phyloP scores from a whole-genome alignment of 2,797 vertebrate genomes.

The Gila robusta region DNA sequence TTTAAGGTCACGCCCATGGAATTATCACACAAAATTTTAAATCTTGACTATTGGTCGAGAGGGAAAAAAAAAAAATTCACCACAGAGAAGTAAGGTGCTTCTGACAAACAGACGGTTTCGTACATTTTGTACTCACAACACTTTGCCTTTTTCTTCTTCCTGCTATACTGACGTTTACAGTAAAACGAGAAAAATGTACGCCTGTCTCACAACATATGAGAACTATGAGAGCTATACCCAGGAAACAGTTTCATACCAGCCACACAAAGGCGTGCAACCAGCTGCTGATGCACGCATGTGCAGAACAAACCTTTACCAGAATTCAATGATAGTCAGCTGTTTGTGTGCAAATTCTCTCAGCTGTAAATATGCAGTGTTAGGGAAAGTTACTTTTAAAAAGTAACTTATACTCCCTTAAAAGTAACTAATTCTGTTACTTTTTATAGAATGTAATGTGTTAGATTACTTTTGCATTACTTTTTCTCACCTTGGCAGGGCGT shows the following conservation, averaged over 20 bases:
- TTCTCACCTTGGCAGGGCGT: not conserved
- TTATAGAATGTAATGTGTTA: not conserved
- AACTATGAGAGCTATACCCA: slow-evolving; percentile 22
- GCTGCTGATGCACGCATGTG: not conserved
- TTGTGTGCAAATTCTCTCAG: not conserved
- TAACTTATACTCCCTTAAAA: not conserved
- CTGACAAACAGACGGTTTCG: slow-evolving; percentile 34
- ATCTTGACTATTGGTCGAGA: not conserved
- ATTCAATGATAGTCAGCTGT: not conserved
- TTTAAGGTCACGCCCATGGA: not conserved
- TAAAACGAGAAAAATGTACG: slow-evolving; percentile 39
- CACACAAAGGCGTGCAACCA: not conserved
- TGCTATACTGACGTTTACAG: slow-evolving; percentile 53
- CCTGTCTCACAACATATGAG: slow-evolving; percentile 38
- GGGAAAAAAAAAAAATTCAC: not conserved
- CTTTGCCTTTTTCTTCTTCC: slow-evolving; percentile 42
- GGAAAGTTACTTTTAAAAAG: not conserved
- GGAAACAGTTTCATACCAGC: slow-evolving; percentile 40
- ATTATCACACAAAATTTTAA: not conserved
- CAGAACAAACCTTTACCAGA: slow-evolving; percentile 10
- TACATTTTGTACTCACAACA: slow-evolving; percentile 4
- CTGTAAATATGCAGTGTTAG: not conserved
- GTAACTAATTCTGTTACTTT: not conserved
- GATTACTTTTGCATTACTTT: not conserved
- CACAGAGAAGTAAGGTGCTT: not conserved